Evolutionary conservation across 2,113 vertebrate species (phyloP).

Genomic region (Azemiops feae): DNA sequence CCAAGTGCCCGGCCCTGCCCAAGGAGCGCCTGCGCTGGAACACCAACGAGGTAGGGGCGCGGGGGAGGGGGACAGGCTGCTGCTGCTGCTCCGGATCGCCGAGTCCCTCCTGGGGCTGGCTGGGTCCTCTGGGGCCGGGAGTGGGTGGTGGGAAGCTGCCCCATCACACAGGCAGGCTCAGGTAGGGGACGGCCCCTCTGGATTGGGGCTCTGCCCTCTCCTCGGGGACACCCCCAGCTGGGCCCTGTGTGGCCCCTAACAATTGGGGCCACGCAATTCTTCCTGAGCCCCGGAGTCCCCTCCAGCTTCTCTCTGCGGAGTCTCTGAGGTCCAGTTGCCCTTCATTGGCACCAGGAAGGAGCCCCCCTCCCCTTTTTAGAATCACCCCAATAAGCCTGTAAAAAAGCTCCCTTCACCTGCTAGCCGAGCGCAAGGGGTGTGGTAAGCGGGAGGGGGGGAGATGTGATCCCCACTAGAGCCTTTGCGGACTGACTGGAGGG

Average conservation of each 20-base stretch:
- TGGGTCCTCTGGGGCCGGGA: too few relatives aligned
- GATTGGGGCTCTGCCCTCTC: too few relatives aligned
- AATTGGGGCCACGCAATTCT: background rate
- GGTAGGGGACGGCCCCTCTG: too few relatives aligned
- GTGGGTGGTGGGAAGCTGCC: too few relatives aligned
- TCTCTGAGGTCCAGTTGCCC: background rate
- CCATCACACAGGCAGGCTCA: background rate
- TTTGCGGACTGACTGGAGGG: too few relatives aligned
- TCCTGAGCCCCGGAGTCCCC: background rate
- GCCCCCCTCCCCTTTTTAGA: background rate
- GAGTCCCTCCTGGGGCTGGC: too few relatives aligned
- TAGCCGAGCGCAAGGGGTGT: background rate
- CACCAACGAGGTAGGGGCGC: conserved; percentile 87
- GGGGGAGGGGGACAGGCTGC: too few relatives aligned
- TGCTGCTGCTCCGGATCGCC: too few relatives aligned
- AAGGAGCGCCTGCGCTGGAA: conserved; percentile 87
- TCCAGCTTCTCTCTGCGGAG: background rate
- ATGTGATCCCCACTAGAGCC: too few relatives aligned
- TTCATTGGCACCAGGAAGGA: too few relatives aligned
- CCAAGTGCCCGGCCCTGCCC: conserved; percentile 75
- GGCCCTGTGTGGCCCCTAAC: background rate
- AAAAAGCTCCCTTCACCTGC: background rate
- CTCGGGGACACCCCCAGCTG: background rate
- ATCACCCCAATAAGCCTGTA: background rate
- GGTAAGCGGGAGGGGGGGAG: background rate